Conservation (phyloP, 30 jellyfish, hydroid and myxozoan genomes). For the Aurelia coerulea region DNA sequence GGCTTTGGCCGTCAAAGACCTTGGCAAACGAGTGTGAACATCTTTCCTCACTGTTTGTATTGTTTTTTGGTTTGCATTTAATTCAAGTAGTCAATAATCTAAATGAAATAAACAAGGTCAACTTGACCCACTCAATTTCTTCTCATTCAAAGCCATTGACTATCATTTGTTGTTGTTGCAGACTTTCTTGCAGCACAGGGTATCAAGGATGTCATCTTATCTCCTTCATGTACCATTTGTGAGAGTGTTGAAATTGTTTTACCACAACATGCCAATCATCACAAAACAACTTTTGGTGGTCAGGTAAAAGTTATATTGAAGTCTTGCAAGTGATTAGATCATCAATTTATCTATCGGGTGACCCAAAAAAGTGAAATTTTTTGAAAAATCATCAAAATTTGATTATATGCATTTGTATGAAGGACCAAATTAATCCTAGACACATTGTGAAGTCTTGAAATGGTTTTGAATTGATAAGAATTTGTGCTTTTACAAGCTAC, state of each 20-base stretch:
- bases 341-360: too few relatives aligned
- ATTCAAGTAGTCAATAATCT: constrained; percentile 19
- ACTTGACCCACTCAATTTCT: constrained; percentile 39
- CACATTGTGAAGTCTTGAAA: too few relatives aligned
- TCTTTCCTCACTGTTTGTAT: constrained; percentile 35
- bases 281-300: constrained; percentile 91
- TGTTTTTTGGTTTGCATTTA: constrained; percentile 24
- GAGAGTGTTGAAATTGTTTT: constrained; percentile 84
- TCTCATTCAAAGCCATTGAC: not conserved
- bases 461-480: too few relatives aligned
- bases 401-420: too few relatives aligned
- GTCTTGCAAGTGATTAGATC: too few relatives aligned
- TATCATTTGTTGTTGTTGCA: constrained; percentile 11
- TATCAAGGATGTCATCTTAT: constrained; percentile 18
- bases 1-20: not conserved
- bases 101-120: constrained; percentile 57
- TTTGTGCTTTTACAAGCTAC: too few relatives aligned
- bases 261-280: constrained; percentile 93
- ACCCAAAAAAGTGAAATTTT: too few relatives aligned
- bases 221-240: constrained; percentile 65
- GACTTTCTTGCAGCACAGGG: constrained; percentile 55
- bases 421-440: too few relatives aligned
- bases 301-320: constrained; percentile 52
- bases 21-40: constrained; percentile 12
- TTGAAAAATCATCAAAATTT: too few relatives aligned